phyloP scores from a whole-genome alignment of 2,888 invertebrate genomes.

The Noctua janthe region DNA sequence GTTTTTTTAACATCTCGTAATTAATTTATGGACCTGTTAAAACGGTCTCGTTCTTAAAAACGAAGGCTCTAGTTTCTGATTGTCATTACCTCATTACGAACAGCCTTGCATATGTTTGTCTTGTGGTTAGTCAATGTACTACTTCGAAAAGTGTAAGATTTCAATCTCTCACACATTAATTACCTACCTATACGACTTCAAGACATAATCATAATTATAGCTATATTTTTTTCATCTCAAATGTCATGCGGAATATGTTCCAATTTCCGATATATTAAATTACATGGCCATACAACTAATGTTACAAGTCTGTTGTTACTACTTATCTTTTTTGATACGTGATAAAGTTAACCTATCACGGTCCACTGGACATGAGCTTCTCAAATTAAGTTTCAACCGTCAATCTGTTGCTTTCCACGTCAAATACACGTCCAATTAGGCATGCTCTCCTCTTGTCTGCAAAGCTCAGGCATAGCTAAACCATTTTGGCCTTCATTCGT shows the following conservation, averaged over 20 bases:
- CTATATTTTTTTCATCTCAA: slow-evolving; percentile 35
- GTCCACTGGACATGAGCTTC: not conserved
- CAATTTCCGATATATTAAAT: slow-evolving; percentile 54
- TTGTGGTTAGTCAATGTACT: slow-evolving; percentile 49
- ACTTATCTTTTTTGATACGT: slow-evolving; percentile 3
- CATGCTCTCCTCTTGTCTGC: not conserved
- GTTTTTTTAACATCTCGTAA: slow-evolving; percentile 31
- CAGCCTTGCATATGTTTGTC: slow-evolving; percentile 2
- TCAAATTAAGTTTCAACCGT: not conserved
- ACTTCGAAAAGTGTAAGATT: slow-evolving; percentile 50
- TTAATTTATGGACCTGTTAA: slow-evolving; percentile 23
- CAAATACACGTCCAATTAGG: not conserved
- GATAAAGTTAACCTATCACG: slow-evolving; percentile 2
- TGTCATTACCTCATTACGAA: slow-evolving; percentile 6
- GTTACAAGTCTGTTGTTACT: slow-evolving; percentile 18
- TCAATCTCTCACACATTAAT: slow-evolving; percentile 12
- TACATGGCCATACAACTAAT: slow-evolving; percentile 41
- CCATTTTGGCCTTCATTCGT: not conserved
- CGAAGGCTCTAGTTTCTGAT: slow-evolving; percentile 2
- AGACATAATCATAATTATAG: not conserved
- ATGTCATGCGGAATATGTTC: slow-evolving; percentile 44
- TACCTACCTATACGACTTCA: slow-evolving; percentile 11
- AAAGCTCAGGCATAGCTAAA: not conserved
- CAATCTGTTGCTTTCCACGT: slow-evolving; percentile 8
- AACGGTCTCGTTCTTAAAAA: not conserved